A percentile compares a stretch with the other conserved stretches of the same genome.
These are phyloP conservation scores for Aleiodes leptofemur DNA, from an alignment of 2,888 invertebrate genomes.

Conservation along the genomic window DNA sequence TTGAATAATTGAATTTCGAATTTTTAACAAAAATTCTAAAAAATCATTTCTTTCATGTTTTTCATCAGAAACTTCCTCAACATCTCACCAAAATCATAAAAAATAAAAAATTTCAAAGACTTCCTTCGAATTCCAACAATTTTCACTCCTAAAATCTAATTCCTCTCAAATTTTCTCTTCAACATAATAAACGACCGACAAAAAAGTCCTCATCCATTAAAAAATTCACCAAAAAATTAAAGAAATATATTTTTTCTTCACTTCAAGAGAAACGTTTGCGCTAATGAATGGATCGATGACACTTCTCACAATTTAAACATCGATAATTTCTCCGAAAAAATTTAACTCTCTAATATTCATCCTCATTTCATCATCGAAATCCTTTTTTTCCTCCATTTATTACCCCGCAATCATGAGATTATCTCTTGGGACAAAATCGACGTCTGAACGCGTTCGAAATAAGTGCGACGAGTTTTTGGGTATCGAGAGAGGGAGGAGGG, in stretches of 20 bases:
- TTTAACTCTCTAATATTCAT: background rate
- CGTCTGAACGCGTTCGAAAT: slow-evolving; percentile 47
- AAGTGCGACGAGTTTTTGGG: slow-evolving; percentile 45
- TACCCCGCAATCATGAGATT: slow-evolving; percentile 34
- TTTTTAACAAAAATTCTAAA: too few species aligned
- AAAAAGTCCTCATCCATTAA: background rate
- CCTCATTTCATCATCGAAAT: slow-evolving; percentile 7
- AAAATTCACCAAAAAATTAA: background rate
- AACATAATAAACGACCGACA: background rate
- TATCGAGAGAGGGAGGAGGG: slow-evolving; percentile 48
- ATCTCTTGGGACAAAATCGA: slow-evolving; percentile 51
- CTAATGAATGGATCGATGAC: slow-evolving; percentile 13
- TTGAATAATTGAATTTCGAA: too few species aligned
- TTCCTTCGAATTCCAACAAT: too few species aligned
- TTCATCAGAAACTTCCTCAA: too few species aligned
- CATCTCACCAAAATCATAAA: too few species aligned
- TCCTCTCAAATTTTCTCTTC: too few species aligned
- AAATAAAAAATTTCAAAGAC: too few species aligned
- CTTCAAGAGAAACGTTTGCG: background rate
- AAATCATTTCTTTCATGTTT: too few species aligned
- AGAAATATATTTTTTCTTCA: background rate
- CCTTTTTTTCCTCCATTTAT: slow-evolving; percentile 1
- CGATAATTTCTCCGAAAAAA: slow-evolving; percentile 1
- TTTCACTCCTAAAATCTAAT: too few species aligned
- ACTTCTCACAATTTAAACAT: slow-evolving; percentile 9